Percentiles rank a stretch among this genome's conserved stretches.
These are phyloP conservation scores for Protomyctophum bolini DNA, from an alignment of 2,113 vertebrate species.

Conservation along the genomic window DNA sequence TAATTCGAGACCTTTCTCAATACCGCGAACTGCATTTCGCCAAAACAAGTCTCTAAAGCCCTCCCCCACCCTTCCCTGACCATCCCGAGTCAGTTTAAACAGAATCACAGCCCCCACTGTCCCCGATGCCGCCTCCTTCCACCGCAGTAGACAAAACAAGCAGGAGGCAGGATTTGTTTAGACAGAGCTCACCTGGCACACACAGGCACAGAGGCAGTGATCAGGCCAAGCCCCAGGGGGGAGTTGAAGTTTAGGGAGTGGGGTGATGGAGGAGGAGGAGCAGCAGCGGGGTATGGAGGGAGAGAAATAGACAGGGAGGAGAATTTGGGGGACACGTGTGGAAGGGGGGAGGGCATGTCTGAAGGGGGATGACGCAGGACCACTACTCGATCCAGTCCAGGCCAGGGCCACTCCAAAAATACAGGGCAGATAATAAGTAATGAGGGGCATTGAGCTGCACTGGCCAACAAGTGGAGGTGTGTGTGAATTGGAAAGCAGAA, in stretches of 20 bases:
- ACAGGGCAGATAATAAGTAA: conserved; percentile 54
- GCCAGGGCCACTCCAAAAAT: conserved; percentile 37
- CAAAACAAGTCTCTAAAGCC: conserved; percentile 33
- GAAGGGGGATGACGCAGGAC: no score
- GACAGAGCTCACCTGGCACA: conserved; percentile 77
- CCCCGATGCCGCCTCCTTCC: conserved; percentile 54
- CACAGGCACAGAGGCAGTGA: conserved; percentile 67
- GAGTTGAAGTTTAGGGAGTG: conserved; percentile 29
- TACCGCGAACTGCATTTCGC: conserved; percentile 18
- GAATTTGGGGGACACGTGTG: no score
- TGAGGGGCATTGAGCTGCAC: conserved; percentile 40
- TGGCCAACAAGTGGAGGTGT: conserved; percentile 12
- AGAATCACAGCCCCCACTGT: conserved; percentile 53
- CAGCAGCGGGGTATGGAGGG: conserved; percentile 17
- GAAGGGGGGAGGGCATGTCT: no score
- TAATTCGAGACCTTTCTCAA: conserved; percentile 21
- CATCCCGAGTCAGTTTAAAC: conserved; percentile 15
- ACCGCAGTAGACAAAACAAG: conserved; percentile 76
- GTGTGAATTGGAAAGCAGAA: background rate
- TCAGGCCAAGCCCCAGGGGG: conserved; percentile 61
- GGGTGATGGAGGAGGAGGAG: conserved; percentile 1
- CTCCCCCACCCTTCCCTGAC: background rate
- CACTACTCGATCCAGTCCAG: conserved; percentile 1
- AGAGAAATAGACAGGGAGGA: background rate
- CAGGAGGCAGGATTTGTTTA: conserved; percentile 72